These are phyloP conservation scores for Baronia brevicornis DNA, from an alignment of 2,888 invertebrate species.

Conservation along the genomic window DNA sequence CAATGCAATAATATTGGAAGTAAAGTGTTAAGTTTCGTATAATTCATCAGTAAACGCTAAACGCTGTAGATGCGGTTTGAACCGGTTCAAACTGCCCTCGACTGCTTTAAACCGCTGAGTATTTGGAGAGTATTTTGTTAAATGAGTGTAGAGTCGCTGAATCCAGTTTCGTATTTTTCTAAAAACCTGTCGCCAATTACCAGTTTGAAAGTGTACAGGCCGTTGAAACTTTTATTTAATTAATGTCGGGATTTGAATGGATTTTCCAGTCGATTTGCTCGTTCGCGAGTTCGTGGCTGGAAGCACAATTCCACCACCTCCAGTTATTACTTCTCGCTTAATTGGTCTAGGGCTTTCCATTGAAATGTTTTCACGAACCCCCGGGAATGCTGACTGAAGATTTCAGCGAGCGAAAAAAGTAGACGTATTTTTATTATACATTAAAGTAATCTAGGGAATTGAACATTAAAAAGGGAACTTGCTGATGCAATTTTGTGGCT, in stretches of 20 bases:
- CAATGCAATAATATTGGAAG: too few species aligned
- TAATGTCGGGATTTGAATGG: slow-evolving; percentile 12
- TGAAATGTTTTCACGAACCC: slow-evolving; percentile 5
- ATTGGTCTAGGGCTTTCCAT: slow-evolving; percentile 14
- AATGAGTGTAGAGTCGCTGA: slow-evolving; percentile 8
- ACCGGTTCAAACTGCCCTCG: slow-evolving; percentile 9
- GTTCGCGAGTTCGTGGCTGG: slow-evolving; percentile 4
- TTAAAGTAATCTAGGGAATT: too few species aligned
- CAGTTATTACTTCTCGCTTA: slow-evolving; percentile 11
- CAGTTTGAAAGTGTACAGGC: slow-evolving; percentile 16
- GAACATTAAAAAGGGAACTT: too few species aligned
- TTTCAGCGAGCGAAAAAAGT: too few species aligned
- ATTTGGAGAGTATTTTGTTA: slow-evolving; percentile 8
- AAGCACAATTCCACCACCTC: slow-evolving; percentile 11
- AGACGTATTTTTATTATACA: too few species aligned
- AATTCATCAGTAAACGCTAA: slow-evolving; percentile 2
- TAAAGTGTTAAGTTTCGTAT: slow-evolving; percentile 3
- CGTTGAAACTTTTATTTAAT: slow-evolving; percentile 16
- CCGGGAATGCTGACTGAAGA: too few species aligned
- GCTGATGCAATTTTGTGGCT: too few species aligned
- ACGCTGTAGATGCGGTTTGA: slow-evolving; percentile 6
- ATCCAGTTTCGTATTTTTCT: slow-evolving; percentile 15
- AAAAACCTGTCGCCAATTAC: slow-evolving; percentile 21
- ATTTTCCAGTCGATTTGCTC: slow-evolving; percentile 14
- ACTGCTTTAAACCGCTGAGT: slow-evolving; percentile 12